Evolutionary conservation across 2,888 invertebrate species (phyloP).

Genomic region (Ariolimax columbianus): DNA sequence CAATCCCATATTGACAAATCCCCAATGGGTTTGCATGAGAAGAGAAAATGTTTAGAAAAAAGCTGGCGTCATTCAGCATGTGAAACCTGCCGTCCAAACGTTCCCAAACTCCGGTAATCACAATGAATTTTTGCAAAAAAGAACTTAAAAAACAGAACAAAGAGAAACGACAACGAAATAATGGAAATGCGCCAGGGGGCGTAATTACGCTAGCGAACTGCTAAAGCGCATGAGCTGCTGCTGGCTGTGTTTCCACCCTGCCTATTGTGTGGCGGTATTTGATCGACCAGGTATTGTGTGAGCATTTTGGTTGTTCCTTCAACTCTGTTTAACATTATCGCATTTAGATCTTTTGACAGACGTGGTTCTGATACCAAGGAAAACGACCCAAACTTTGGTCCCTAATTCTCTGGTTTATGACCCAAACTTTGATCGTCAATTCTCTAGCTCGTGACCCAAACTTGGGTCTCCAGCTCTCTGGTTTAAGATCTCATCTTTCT

Average conservation of each 20-base stretch:
- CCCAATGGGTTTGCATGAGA: not conserved
- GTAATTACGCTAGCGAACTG: conserved; percentile 1
- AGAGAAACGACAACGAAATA: not conserved
- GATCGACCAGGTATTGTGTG: not conserved
- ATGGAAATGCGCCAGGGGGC: not conserved
- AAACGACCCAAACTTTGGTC: not conserved
- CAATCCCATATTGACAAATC: not conserved
- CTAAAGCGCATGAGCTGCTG: not conserved
- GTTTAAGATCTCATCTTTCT: too few species aligned
- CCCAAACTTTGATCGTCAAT: too few species aligned
- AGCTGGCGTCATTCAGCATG: not conserved
- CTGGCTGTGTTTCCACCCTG: not conserved
- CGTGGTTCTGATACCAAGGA: not conserved
- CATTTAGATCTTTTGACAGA: not conserved
- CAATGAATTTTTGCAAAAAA: not conserved
- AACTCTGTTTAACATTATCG: not conserved
- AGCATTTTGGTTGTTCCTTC: not conserved
- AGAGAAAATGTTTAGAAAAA: too few species aligned
- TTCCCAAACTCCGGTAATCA: not conserved
- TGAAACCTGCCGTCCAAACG: not conserved
- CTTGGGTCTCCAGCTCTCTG: too few species aligned
- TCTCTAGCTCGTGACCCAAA: too few species aligned
- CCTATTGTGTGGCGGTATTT: not conserved
- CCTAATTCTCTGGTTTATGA: not conserved
- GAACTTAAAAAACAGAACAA: not conserved